These are phyloP conservation scores for Synergus laeviventris DNA, from an alignment of 2,888 invertebrate species.

Conservation along the genomic window DNA sequence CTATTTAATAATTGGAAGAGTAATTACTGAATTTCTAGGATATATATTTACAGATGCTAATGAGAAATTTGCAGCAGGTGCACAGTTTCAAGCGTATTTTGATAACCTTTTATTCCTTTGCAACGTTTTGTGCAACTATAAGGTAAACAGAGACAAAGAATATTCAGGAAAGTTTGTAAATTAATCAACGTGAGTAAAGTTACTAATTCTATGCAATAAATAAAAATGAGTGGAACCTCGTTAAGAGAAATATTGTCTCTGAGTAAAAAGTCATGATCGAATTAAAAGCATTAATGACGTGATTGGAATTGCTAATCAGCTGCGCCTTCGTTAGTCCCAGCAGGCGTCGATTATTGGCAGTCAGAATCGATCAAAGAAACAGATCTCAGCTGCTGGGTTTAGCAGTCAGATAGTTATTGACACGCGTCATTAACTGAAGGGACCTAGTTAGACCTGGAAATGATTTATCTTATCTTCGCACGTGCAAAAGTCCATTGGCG, in stretches of 20 bases:
- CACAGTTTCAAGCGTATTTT: neutral
- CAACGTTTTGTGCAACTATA: neutral
- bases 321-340: constrained; percentile 9
- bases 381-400: neutral
- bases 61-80: neutral
- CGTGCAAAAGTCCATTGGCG: neutral
- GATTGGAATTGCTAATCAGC: constrained; percentile 16
- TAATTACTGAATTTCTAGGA: neutral
- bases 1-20: neutral
- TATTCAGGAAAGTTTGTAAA: neutral
- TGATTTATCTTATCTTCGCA: constrained; percentile 13
- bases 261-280: neutral
- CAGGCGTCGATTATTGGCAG: constrained; percentile 9
- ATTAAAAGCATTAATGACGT: constrained; percentile 13
- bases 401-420: constrained; percentile 16
- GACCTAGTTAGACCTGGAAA: constrained; percentile 1
- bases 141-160: neutral
- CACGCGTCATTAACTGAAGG: constrained; percentile 4
- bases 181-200: too few relatives aligned
- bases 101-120: neutral
- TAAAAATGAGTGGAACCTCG: neutral
- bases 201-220: too few relatives aligned
- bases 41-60: neutral
- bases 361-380: neutral
- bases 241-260: neutral